Percentiles rank a stretch among this genome's conserved stretches.
phyloP scores from a whole-genome alignment of 2,797 vertebrate genomes.

The Molothrus ater region DNA sequence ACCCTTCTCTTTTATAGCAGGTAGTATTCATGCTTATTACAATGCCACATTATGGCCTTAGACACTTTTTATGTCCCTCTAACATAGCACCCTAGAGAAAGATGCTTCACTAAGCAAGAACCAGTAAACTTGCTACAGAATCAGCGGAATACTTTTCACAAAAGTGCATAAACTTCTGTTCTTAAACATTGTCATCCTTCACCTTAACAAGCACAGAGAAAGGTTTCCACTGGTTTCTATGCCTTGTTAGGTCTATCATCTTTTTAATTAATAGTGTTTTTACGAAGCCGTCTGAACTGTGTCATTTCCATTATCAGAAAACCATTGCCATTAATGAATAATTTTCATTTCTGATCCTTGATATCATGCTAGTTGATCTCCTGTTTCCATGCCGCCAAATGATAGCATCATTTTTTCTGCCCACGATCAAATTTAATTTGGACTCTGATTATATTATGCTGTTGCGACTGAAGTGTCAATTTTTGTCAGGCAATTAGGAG shows the following conservation, averaged over 20 bases:
- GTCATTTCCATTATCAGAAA: conserved; percentile 99
- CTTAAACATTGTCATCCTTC: conserved; percentile 74
- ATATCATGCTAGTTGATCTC: conserved; percentile 96
- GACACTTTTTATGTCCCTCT: conserved; percentile 57
- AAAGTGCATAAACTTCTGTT: conserved; percentile 70
- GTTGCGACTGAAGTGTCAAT: conserved; percentile 99
- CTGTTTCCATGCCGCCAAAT: conserved; percentile 89
- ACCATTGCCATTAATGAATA: conserved; percentile 97
- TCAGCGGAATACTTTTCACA: conserved; percentile 40
- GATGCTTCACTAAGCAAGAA: conserved; percentile 63
- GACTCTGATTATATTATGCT: conserved; percentile 99
- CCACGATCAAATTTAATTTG: conserved; percentile 99
- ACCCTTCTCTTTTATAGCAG: conserved; percentile 67
- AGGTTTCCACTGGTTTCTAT: conserved; percentile 84
- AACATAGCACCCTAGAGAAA: conserved; percentile 67
- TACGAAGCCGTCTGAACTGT: conserved; percentile 97
- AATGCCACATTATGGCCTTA: conserved; percentile 63
- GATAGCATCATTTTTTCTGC: conserved; percentile 99
- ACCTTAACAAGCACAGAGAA: conserved; percentile 79
- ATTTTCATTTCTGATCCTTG: conserved; percentile 98
- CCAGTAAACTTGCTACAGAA: conserved; percentile 53
- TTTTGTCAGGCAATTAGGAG: conserved; percentile 99
- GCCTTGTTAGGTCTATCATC: conserved; percentile 98
- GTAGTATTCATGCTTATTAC: conserved; percentile 64
- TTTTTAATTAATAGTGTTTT: conserved; percentile 99